These are phyloP conservation scores for Rambutsinella grinnellia DNA, from an alignment of 2,888 invertebrate species.

Conservation along the genomic window DNA sequence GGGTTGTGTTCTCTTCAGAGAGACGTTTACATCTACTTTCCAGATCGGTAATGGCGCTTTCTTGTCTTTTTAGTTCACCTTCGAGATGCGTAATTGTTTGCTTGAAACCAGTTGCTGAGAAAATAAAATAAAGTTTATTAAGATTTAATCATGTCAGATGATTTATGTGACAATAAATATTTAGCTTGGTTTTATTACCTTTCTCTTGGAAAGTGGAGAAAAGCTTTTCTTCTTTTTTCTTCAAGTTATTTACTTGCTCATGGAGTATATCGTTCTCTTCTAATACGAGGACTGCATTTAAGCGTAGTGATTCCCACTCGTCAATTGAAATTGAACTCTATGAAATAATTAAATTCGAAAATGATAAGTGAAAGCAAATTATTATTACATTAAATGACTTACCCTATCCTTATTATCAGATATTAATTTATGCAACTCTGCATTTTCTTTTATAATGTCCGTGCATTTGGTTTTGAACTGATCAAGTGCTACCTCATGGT, in stretches of 20 bases:
- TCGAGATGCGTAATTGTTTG: slow-evolving; percentile 52
- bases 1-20: slow-evolving; percentile 52
- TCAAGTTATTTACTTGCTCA: slow-evolving; percentile 51
- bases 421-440: slow-evolving; percentile 57
- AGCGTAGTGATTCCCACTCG: slow-evolving; percentile 61
- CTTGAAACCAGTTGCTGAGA: slow-evolving; percentile 37
- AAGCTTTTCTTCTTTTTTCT: slow-evolving; percentile 42
- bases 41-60: slow-evolving; percentile 35
- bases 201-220: slow-evolving; percentile 54
- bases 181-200: slow-evolving; percentile 45
- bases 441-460: slow-evolving; percentile 61
- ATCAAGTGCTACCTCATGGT: slow-evolving; percentile 56
- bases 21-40: slow-evolving; percentile 56
- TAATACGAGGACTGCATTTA: slow-evolving; percentile 61
- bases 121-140: no score
- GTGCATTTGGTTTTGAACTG: slow-evolving; percentile 53
- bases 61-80: slow-evolving; percentile 47
- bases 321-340: slow-evolving; percentile 62
- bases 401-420: slow-evolving; percentile 58
- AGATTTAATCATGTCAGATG: no score
- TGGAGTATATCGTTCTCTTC: slow-evolving; percentile 65
- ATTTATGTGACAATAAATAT: no score
- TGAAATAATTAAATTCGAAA: neutral
- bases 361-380: neutral
- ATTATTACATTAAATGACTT: no score